A percentile compares a stretch with the other conserved stretches of the same genome.
Evolutionary conservation across 2,888 invertebrate species (phyloP).

Genomic region (Hypolimnas misippus): DNA sequence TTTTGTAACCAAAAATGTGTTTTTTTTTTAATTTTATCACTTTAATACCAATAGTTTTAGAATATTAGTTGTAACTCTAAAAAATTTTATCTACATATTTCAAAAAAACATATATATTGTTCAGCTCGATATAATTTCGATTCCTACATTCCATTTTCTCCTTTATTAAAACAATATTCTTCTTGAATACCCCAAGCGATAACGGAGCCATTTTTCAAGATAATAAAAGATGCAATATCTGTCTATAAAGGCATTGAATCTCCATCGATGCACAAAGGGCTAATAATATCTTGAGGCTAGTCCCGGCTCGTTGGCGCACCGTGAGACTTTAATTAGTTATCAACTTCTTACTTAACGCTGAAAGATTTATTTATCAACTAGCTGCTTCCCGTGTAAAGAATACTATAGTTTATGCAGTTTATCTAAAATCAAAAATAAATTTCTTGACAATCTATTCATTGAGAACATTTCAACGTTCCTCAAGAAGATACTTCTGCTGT

Average conservation of each 20-base stretch:
- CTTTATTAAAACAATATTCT: background rate
- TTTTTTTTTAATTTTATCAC: too few species aligned
- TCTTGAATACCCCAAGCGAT: background rate
- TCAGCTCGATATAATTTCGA: too few species aligned
- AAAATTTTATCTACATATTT: too few species aligned
- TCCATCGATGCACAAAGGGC: constrained; percentile 9
- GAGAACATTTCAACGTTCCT: too few species aligned
- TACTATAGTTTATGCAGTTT: too few species aligned
- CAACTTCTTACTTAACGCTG: background rate
- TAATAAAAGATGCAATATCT: constrained; percentile 8
- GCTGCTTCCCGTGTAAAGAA: background rate
- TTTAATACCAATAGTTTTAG: too few species aligned
- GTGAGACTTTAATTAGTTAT: constrained; percentile 16
- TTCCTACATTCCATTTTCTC: background rate
- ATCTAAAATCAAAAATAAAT: too few species aligned
- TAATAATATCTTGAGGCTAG: constrained; percentile 14
- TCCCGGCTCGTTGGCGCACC: constrained; percentile 9
- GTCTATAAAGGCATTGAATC: constrained; percentile 12
- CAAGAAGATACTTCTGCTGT: too few species aligned
- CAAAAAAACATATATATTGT: too few species aligned
- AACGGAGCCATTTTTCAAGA: background rate
- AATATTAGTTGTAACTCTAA: too few species aligned
- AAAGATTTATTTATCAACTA: background rate
- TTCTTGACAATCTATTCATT: too few species aligned
- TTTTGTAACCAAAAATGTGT: too few species aligned